phyloP scores from a whole-genome alignment of 2,888 invertebrate species.

The Pyrrhia umbra region DNA sequence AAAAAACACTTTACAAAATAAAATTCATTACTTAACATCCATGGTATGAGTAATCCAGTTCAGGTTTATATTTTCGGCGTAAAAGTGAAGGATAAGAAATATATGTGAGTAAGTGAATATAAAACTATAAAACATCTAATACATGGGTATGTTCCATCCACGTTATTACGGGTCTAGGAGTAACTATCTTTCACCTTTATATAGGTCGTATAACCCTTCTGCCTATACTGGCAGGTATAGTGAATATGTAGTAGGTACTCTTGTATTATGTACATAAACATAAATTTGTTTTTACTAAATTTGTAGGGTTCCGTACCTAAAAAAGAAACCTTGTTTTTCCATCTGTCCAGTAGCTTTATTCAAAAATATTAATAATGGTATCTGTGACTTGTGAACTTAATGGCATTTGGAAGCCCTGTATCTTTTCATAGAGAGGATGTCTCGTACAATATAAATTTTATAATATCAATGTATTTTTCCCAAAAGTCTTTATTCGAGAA shows the following conservation, averaged over 20 bases:
- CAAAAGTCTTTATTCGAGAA: no score
- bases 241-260: slow-evolving; percentile 18
- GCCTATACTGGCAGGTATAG: slow-evolving; percentile 33
- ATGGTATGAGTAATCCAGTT: no score
- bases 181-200: slow-evolving; percentile 42
- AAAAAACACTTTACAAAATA: neutral
- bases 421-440: no score
- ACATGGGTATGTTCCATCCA: slow-evolving; percentile 22
- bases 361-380: no score
- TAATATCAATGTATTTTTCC: no score
- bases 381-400: no score
- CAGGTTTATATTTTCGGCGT: neutral
- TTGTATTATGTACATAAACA: slow-evolving; percentile 6
- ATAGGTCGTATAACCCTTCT: slow-evolving; percentile 50
- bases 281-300: slow-evolving; percentile 18
- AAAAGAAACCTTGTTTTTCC: no score
- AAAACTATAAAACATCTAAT: slow-evolving; percentile 43
- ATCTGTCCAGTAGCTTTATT: no score
- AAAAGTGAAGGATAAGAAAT: neutral
- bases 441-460: no score
- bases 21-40: neutral
- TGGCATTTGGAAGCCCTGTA: no score
- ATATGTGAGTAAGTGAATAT: slow-evolving; percentile 50
- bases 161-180: slow-evolving; percentile 47
- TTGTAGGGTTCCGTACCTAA: slow-evolving; percentile 4